Evolutionary conservation across 2,113 vertebrate genomes (phyloP), one percentile per base, ranked within the genome.

Genomic region (Empidonax alnorum): DNA sequence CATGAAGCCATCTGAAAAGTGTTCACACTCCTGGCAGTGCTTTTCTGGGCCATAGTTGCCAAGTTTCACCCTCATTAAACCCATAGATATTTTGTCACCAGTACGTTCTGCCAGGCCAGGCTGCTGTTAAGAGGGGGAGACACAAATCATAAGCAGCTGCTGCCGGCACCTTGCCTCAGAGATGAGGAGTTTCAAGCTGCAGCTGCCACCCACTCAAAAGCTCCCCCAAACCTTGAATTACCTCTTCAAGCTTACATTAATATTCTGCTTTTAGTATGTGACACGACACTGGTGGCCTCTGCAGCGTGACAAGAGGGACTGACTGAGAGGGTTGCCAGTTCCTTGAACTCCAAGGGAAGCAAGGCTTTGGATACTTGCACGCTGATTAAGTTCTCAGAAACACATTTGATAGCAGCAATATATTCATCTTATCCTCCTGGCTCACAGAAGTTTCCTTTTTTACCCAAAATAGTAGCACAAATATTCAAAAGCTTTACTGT

Each of bases 51-150:
- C 14, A 31, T 1, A 74, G 83, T 44, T 96, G 96, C 96, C 91
- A 97, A 93, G 77, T 96, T 95, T 97, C 93, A 91, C 95, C 95
- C 96, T 97, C 96, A 95, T 97, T 97, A 97, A 97, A 96, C 91
- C 44, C 95, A 91, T 1, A 87, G 89, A 75, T 85, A 91, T 79
- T 97, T 91, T 84, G 68, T 92, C 94, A 93, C 92, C 93, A 95
- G 93, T 69, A 87, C 80, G 53, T 93, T 97, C 81, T 96, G 97
- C 88, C 91, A 92, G 81, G 91, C 76, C 92, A 95, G 92, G 87
- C 90, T 90, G 86, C 96, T 89, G 49, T 90, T 90, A 69, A 69
- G 44, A 93, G 30, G 42, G 62, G 76, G 24, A 90, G 82, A 94
- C 41, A 14, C 11, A 23, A 94, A 96, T 84, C 91, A 42, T 33